Percentiles rank a stretch among this genome's conserved stretches.
Evolutionary conservation across 2,888 invertebrate species (phyloP).

Genomic region (Diarsia dahlii): DNA sequence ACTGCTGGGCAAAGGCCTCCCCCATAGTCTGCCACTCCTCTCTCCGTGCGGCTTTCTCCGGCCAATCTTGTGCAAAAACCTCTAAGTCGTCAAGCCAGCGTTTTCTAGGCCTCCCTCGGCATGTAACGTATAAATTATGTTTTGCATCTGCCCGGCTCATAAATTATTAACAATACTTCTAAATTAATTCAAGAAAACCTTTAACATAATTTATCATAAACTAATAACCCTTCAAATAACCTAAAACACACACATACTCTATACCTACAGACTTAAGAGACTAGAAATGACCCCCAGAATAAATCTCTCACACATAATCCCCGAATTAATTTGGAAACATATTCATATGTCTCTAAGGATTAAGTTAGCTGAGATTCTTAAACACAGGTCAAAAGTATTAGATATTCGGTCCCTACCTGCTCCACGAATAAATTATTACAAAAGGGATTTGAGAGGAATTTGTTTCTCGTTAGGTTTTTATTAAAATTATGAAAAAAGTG

Average conservation of each 20-base stretch:
- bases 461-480: slow-evolving; percentile 31
- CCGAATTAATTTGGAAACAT: slow-evolving; percentile 68
- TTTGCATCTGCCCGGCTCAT: not conserved
- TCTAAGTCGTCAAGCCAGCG: no score
- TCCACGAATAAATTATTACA: slow-evolving; percentile 53
- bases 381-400: slow-evolving; percentile 64
- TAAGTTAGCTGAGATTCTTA: slow-evolving; percentile 59
- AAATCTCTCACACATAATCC: slow-evolving; percentile 65
- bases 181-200: slow-evolving; percentile 4
- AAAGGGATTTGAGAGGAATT: slow-evolving; percentile 47
- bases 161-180: not conserved
- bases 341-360: slow-evolving; percentile 66
- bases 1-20: no score
- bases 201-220: slow-evolving; percentile 1
- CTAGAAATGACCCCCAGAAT: slow-evolving; percentile 58
- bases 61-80: no score
- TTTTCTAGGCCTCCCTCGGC: no score
- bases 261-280: slow-evolving; percentile 39
- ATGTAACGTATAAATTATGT: no score
- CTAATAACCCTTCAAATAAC: slow-evolving; percentile 29
- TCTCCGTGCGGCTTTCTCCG: no score
- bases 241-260: slow-evolving; percentile 17
- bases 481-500: slow-evolving; percentile 5
- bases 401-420: slow-evolving; percentile 40
- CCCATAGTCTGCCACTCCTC: no score